These are phyloP conservation scores for Aphis gossypii DNA, from an alignment of 1,140 invertebrate species.

Conservation along the genomic window DNA sequence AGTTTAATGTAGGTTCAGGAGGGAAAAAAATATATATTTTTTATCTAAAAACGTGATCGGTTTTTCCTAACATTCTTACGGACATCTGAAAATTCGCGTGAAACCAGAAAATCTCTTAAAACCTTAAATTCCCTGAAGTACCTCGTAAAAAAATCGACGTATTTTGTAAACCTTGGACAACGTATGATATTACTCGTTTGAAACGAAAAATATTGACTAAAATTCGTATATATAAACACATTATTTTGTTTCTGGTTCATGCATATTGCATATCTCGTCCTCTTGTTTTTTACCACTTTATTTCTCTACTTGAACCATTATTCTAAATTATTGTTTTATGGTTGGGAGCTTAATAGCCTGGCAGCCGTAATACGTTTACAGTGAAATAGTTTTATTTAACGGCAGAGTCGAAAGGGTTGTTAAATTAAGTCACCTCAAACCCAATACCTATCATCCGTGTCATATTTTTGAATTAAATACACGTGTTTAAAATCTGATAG, in stretches of 20 bases:
- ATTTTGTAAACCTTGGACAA: conserved; percentile 49
- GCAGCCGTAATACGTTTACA: not conserved
- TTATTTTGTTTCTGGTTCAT: conserved; percentile 51
- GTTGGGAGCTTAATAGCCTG: not conserved
- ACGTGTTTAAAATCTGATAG: conserved; percentile 1
- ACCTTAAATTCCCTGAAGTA: conserved; percentile 44
- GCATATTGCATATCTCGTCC: conserved; percentile 51
- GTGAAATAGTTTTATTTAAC: not conserved
- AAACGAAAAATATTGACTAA: conserved; percentile 47
- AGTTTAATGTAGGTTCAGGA: not conserved
- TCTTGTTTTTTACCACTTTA: not conserved
- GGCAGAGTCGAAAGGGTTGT: no score
- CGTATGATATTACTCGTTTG: conserved; percentile 46
- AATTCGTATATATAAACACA: conserved; percentile 49
- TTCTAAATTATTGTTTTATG: conserved; percentile 53
- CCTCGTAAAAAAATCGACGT: conserved; percentile 48
- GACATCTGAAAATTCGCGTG: conserved; percentile 29
- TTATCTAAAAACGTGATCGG: conserved; percentile 45
- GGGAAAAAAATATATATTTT: not conserved
- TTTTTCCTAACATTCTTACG: conserved; percentile 40
- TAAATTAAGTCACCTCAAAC: conserved; percentile 3
- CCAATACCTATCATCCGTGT: not conserved
- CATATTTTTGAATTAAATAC: not conserved
- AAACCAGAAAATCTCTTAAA: conserved; percentile 54
- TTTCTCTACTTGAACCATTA: conserved; percentile 17